A percentile compares a stretch with the other conserved stretches of the same genome.
phyloP scores from a whole-genome alignment of 2,888 invertebrate species.

The Cacoxenus indagator region DNA sequence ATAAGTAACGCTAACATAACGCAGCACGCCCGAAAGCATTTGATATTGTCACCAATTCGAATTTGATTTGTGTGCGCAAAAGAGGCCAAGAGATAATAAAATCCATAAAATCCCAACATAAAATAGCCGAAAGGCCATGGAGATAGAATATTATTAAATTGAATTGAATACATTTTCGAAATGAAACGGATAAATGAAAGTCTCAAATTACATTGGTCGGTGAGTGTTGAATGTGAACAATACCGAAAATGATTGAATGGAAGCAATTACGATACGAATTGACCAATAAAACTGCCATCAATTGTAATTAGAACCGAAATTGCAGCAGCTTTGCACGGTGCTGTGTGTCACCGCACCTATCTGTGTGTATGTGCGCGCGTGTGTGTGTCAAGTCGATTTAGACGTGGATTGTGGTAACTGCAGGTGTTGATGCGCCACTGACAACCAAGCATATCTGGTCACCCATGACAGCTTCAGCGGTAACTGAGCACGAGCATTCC shows the following conservation, averaged over 20 bases:
- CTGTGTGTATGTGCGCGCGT: conserved; percentile 8
- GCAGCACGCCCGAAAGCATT: too few species aligned
- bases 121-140: not conserved
- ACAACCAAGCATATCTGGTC: not conserved
- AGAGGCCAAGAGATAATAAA: not conserved
- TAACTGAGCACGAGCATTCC: not conserved
- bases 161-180: not conserved
- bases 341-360: conserved; percentile 11
- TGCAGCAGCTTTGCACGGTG: conserved; percentile 1
- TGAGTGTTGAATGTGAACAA: not conserved
- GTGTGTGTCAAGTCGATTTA: conserved; percentile 13
- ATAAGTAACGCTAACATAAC: too few species aligned
- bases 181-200: not conserved
- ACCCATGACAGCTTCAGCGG: not conserved
- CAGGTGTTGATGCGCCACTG: not conserved
- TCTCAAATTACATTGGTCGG: not conserved
- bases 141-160: not conserved
- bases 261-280: not conserved
- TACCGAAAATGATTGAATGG: not conserved
- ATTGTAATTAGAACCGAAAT: not conserved
- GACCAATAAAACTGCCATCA: conserved; percentile 14
- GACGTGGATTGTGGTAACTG: not conserved
- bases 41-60: not conserved
- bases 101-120: not conserved
- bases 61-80: not conserved